Conservation (phyloP, 2,113 vertebrate species). For the Protomyctophum bolini region DNA sequence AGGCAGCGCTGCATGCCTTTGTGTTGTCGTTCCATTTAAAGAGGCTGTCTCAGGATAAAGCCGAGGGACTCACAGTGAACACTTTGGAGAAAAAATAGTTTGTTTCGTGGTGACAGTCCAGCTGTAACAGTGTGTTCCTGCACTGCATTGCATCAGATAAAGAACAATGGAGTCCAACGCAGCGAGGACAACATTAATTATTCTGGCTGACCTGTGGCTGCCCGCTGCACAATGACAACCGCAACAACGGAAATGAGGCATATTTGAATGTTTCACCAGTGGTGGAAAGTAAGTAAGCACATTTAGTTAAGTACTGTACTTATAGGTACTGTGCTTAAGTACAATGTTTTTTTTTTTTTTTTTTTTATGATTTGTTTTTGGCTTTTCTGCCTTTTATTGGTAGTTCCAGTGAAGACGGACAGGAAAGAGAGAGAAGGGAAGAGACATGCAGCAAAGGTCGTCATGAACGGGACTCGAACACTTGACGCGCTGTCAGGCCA, state of each 20-base stretch:
- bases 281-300: not conserved
- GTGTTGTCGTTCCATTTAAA: constrained; percentile 31
- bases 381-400: no score
- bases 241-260: no score
- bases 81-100: constrained; percentile 37
- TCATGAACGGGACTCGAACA: no score
- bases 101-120: constrained; percentile 9
- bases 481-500: no score
- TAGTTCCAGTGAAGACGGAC: no score
- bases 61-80: constrained; percentile 41
- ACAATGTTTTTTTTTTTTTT: no score
- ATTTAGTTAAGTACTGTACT: no score
- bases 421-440: no score
- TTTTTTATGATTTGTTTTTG: no score
- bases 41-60: constrained; percentile 44
- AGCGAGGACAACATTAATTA: not conserved
- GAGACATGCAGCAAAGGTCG: no score
- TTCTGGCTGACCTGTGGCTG: constrained; percentile 16
- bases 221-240: not conserved
- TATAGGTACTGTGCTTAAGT: no score
- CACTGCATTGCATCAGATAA: constrained; percentile 31
- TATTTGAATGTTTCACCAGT: no score
- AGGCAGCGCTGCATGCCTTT: not conserved
- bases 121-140: not conserved
- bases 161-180: not conserved